Evolutionary conservation across 2,113 vertebrate genomes (phyloP), one percentile per base, ranked within the genome.

Genomic region (Charadrius vociferus): DNA sequence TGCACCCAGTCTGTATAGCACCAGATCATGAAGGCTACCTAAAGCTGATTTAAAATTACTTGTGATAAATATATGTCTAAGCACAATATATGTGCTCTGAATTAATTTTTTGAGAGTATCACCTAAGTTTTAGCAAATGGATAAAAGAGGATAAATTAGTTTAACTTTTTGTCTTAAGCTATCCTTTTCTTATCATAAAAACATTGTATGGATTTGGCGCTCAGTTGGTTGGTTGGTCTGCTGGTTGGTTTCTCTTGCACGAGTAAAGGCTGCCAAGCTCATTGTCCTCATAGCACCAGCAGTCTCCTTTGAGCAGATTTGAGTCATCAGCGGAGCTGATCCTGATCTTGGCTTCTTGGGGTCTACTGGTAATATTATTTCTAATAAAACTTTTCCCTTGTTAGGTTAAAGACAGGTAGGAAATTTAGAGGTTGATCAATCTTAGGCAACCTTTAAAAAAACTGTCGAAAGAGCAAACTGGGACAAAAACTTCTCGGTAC

Each of bases 101-200:
- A 95, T 80, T 80, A 27, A 86, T 95, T 88, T 89, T 97, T 91
- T 95, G 6, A 91, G 86, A 97, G 84, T 82, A 77, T 87, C 75
- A 92, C 93, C 87, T 96, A 93, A 97, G 93, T 85, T 96, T 97
- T 96, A 97, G 71, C 78, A 93, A 90, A 90, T 85, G 62, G 67
- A 93, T 96, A 95, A 95, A 97, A 97, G 70, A 96, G 58, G 92
- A 96, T 97, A 97, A 97, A 97, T 96, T 97, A 97, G 96, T 97
- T 97, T 97, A 93, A 97, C 87, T 96, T 96, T 98, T 97, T 96
- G 86, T 97, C 93, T 97, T 47, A 27, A 96, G 88, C 83, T 80
- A 97, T 55, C 67, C 86, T 88, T 95, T 96, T 74, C 23, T 98
- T 97, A 95, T 94, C 87, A 93, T 96, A 97, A 94, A 95, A 98